These are phyloP conservation scores for Galerucella nymphaeae DNA, from an alignment of 2,888 invertebrate species.

Conservation along the genomic window DNA sequence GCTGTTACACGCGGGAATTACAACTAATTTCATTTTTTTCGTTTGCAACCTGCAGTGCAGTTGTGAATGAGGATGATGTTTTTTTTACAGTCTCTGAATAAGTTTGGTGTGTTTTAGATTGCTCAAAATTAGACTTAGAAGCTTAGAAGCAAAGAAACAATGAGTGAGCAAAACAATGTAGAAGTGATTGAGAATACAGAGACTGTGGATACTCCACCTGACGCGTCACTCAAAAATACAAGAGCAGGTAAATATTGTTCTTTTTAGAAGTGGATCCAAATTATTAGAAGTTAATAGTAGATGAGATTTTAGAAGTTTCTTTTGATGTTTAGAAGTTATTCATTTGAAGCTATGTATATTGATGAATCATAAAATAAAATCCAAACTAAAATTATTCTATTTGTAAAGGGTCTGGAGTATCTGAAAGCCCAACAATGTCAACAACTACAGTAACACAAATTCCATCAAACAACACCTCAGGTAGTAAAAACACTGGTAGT, in stretches of 20 bases:
- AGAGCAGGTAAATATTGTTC: background rate
- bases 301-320: background rate
- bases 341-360: background rate
- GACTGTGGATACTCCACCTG: background rate
- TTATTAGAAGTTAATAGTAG: background rate
- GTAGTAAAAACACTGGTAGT: background rate
- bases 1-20: background rate
- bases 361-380: background rate
- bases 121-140: no score
- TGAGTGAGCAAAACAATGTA: background rate
- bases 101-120: no score
- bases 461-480: background rate
- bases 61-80: constrained; percentile 11
- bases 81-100: no score
- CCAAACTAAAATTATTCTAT: constrained; percentile 11
- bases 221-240: background rate
- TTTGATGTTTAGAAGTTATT: background rate
- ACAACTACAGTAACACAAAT: background rate
- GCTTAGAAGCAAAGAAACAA: no score
- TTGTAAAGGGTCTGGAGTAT: constrained; percentile 12
- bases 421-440: constrained; percentile 8
- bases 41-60: constrained; percentile 18
- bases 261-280: constrained; percentile 1
- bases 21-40: background rate
- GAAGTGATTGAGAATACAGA: background rate